phyloP scores from a whole-genome alignment of 2,888 invertebrate species.

The Heliconius hortense region DNA sequence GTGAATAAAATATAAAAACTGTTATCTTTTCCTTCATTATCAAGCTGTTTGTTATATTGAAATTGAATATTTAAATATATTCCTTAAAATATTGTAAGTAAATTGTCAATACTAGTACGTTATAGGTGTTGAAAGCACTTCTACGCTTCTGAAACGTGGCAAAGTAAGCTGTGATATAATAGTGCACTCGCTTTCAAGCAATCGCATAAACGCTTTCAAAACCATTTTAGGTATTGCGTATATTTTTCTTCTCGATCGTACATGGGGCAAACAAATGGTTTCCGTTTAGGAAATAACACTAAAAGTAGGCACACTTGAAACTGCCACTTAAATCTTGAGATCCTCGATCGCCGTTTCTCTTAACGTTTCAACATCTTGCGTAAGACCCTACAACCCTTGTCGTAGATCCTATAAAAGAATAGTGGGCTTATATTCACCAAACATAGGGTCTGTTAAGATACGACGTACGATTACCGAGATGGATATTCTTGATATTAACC shows the following conservation, averaged over 20 bases:
- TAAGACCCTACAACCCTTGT: slow-evolving; percentile 57
- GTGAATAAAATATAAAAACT: slow-evolving; percentile 31
- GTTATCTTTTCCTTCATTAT: slow-evolving; percentile 22
- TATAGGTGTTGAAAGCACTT: slow-evolving; percentile 33
- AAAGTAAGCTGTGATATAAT: slow-evolving; percentile 48
- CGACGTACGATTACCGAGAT: slow-evolving; percentile 13
- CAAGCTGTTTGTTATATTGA: not conserved
- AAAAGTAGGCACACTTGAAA: slow-evolving; percentile 81
- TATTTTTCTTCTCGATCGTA: slow-evolving; percentile 70
- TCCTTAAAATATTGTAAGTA: not conserved
- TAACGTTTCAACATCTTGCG: slow-evolving; percentile 67
- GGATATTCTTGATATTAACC: not conserved
- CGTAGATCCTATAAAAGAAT: slow-evolving; percentile 64
- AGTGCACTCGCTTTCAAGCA: slow-evolving; percentile 52
- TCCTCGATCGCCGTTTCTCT: slow-evolving; percentile 78
- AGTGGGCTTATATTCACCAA: slow-evolving; percentile 51
- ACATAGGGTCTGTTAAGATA: slow-evolving; percentile 38
- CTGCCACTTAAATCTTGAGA: slow-evolving; percentile 80
- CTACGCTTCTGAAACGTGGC: slow-evolving; percentile 39
- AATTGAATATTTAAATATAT: not conserved
- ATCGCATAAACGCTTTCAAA: slow-evolving; percentile 60
- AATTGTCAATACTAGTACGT: slow-evolving; percentile 12
- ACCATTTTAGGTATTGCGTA: slow-evolving; percentile 59
- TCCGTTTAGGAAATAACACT: slow-evolving; percentile 80
- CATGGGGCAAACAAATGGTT: slow-evolving; percentile 77